A percentile compares a stretch with the other conserved stretches of the same genome.
These are phyloP conservation scores for Nibea albiflora DNA, from an alignment of 2,113 vertebrate genomes.

Conservation along the genomic window DNA sequence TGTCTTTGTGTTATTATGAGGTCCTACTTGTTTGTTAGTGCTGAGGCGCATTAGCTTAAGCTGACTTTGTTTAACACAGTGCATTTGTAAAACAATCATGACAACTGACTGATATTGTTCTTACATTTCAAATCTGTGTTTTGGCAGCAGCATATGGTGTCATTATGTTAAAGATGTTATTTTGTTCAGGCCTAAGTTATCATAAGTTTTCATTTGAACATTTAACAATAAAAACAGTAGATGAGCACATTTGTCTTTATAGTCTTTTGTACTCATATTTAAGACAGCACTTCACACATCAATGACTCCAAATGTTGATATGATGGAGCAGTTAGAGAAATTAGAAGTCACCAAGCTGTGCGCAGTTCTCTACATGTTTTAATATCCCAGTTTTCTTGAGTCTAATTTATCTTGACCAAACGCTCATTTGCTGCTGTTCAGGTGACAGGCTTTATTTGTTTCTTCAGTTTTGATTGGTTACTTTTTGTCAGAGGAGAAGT, in stretches of 20 bases:
- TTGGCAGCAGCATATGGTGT: conserved; percentile 8
- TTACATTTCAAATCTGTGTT: conserved; percentile 6
- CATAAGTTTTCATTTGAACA: not conserved
- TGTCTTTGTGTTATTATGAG: not conserved
- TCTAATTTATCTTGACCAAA: not conserved
- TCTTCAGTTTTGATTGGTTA: conserved; percentile 18
- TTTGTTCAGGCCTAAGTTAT: not conserved
- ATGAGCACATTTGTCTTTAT: not conserved
- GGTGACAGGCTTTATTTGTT: not conserved
- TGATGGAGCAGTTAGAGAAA: not conserved
- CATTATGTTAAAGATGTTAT: not conserved
- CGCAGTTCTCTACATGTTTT: not conserved
- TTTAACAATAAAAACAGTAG: not conserved
- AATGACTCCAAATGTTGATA: not conserved
- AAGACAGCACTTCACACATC: not conserved
- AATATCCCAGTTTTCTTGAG: not conserved
- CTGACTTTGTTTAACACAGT: not conserved
- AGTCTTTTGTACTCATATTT: not conserved
- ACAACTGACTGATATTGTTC: not conserved
- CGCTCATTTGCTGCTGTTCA: not conserved
- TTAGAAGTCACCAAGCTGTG: not conserved
- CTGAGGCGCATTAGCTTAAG: not conserved
- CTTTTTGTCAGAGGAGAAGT: not conserved
- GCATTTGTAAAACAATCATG: not conserved
- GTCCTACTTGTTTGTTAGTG: not conserved